These are phyloP conservation scores for Onchidella celtica DNA, from an alignment of 2,888 invertebrate genomes.

Conservation along the genomic window DNA sequence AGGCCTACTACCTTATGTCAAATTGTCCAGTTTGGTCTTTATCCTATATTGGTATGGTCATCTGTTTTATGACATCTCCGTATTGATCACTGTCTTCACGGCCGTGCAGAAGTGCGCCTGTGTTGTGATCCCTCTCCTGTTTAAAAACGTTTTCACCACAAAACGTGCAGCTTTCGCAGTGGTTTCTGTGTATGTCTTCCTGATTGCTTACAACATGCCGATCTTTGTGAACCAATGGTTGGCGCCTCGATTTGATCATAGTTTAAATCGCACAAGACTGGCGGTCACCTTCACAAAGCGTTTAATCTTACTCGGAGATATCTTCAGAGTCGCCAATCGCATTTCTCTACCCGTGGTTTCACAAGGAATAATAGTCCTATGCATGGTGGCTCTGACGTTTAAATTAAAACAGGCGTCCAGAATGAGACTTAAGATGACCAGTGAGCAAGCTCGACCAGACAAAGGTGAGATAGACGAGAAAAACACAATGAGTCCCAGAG, in stretches of 20 bases:
- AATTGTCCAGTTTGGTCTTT: neutral
- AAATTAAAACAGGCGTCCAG: constrained; percentile 8
- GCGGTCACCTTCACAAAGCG: neutral
- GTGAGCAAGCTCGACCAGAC: no score
- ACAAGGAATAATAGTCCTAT: neutral
- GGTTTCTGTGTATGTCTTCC: neutral
- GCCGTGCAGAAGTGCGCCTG: constrained; percentile 20
- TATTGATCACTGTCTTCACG: constrained; percentile 1
- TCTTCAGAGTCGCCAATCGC: neutral
- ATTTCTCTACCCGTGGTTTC: neutral
- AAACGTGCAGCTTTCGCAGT: neutral
- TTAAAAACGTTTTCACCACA: constrained; percentile 19
- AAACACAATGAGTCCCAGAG: neutral
- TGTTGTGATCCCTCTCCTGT: neutral
- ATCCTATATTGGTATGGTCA: neutral
- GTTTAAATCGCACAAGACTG: neutral
- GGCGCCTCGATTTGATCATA: neutral
- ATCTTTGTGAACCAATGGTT: neutral
- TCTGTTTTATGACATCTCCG: neutral
- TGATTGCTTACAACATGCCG: neutral
- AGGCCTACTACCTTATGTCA: neutral
- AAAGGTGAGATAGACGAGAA: neutral
- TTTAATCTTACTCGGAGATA: no score
- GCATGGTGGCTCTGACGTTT: neutral
- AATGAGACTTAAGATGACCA: neutral